Evolutionary conservation across 2,113 vertebrate genomes (phyloP).

Genomic region (Coracopsis vasa): DNA sequence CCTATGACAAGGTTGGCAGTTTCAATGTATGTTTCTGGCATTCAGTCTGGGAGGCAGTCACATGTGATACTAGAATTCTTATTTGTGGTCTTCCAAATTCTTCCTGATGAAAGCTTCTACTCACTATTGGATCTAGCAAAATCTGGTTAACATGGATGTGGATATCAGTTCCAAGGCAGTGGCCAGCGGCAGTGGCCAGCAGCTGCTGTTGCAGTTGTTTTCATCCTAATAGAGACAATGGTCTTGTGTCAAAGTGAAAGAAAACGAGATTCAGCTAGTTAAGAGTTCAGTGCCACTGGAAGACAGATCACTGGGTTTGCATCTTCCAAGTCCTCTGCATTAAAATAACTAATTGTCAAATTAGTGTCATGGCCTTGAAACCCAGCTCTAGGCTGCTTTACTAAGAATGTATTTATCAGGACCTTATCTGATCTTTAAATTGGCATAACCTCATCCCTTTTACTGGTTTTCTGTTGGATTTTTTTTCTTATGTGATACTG

Average conservation of each 20-base stretch:
- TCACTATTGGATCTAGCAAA: neutral
- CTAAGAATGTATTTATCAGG: neutral
- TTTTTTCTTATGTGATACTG: neutral
- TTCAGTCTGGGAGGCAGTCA: neutral
- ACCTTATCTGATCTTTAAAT: neutral
- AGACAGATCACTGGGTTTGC: neutral
- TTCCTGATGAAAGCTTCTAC: neutral
- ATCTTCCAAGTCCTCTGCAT: neutral
- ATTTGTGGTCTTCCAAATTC: neutral
- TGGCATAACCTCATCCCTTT: neutral
- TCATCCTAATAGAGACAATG: neutral
- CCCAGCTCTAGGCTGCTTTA: neutral
- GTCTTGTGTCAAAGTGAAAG: neutral
- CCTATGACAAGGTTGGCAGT: neutral
- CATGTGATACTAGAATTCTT: neutral
- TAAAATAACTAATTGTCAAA: neutral
- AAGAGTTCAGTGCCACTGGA: neutral
- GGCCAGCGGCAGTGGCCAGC: neutral
- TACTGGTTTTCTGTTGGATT: neutral
- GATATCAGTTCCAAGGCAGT: neutral
- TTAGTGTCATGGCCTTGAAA: neutral
- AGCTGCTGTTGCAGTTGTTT: neutral
- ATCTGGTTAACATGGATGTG: neutral
- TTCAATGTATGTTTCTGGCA: neutral
- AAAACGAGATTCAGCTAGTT: neutral